Evolutionary conservation across 2,888 invertebrate species (phyloP), one percentile per base, ranked within the genome.

Genomic region (Hypercompe scribonia): DNA sequence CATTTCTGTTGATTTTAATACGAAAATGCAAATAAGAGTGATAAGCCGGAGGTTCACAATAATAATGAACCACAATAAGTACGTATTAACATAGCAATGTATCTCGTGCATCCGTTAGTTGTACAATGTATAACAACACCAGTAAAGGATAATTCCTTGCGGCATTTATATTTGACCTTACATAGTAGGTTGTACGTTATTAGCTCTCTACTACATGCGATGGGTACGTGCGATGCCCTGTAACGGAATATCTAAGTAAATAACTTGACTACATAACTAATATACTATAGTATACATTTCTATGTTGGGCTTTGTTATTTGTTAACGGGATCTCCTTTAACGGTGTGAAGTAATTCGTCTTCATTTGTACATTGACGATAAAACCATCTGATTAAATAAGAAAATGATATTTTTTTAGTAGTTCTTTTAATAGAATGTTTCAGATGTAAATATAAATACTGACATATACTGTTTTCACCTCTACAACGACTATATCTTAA

Each of bases 261-360:
- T 72, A 58, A 63, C 63, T 70, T 64, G 18, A 10, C 69, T 61
- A 61, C 21, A 61, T 10, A 15, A 64, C 13, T 33, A n/a, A 33
- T 46, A 24, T 70, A 64, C 33, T 46, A n/a, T 64, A 21, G 42
- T 70, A 61, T 18, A 39, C n/a, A 58, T 34, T 58, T 73, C 63
- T 71, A 64, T 78, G 72, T 76, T 58, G 36, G 63, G 34, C 66
- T 74, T 82, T 82, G 78, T 78, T 39, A 65, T 73, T 69, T 65
- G 63, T 69, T 83, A 85, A 85, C 85, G 85, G 85, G 72, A 80
- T 77, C 74, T 73, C 72, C 68, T 84, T 72, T 68, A 77, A 78
- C 42, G 42, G 70, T 68, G 68, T 50, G 39, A 65, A 66, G 46
- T 65, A 69, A 42, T 65, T 46, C 65, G 36, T 68, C 34, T 15